phyloP scores from a whole-genome alignment of 2,888 invertebrate species.

The Lochmaea crataegi region DNA sequence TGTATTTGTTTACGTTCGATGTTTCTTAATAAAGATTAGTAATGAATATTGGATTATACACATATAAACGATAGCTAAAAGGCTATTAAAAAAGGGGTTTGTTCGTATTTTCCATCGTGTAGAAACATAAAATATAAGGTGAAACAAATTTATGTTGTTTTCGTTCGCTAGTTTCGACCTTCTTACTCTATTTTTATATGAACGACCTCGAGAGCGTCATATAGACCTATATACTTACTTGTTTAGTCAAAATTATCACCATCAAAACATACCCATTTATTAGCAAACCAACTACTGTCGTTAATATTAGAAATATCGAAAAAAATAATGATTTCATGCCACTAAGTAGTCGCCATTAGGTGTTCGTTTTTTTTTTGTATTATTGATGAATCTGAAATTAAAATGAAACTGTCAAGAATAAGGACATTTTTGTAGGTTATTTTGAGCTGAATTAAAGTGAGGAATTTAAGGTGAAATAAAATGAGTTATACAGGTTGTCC shows the following conservation, averaged over 20 bases:
- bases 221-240: slow-evolving; percentile 66
- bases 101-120: too few species aligned
- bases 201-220: not conserved
- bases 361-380: not conserved
- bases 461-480: too few species aligned
- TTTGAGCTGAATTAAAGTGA: too few species aligned
- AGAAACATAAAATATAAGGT: too few species aligned
- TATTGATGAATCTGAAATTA: not conserved
- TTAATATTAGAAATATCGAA: slow-evolving; percentile 75
- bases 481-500: too few species aligned
- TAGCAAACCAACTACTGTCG: slow-evolving; percentile 77
- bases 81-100: too few species aligned
- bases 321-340: slow-evolving; percentile 76
- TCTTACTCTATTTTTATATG: not conserved
- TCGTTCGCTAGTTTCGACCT: not conserved
- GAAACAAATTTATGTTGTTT: not conserved
- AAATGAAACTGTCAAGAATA: not conserved
- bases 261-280: slow-evolving; percentile 81
- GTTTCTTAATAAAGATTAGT: too few species aligned
- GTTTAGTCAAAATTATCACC: slow-evolving; percentile 78
- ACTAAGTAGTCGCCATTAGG: slow-evolving; percentile 60
- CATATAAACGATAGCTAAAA: too few species aligned
- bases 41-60: too few species aligned
- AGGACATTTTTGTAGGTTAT: too few species aligned
- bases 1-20: too few species aligned